Evolutionary conservation across 2,113 vertebrate species (phyloP).

Genomic region (Oplegnathus fasciatus): DNA sequence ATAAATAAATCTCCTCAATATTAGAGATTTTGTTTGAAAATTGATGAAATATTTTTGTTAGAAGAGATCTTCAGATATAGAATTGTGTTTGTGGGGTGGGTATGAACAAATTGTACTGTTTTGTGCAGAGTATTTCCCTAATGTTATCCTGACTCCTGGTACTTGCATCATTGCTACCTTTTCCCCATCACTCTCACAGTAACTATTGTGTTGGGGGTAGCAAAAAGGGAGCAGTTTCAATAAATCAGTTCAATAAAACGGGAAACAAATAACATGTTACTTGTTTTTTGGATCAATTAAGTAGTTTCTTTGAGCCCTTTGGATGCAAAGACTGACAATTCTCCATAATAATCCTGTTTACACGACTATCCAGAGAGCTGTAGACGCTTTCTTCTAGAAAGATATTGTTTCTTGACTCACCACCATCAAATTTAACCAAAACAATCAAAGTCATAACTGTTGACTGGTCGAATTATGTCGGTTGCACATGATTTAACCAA

Average conservation of each 20-base stretch:
- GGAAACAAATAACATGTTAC: not conserved
- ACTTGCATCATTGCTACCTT: not conserved
- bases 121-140: not conserved
- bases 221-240: not conserved
- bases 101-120: not conserved
- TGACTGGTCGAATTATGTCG: constrained; percentile 9
- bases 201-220: not conserved
- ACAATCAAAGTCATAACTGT: not conserved
- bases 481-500: constrained; percentile 19
- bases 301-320: not conserved
- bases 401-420: not conserved
- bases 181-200: not conserved
- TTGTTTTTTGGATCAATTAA: not conserved
- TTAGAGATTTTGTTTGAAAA: not conserved
- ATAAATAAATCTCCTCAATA: not conserved
- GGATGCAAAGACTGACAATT: not conserved
- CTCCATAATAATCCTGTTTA: not conserved
- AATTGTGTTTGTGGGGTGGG: not conserved
- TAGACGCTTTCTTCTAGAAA: not conserved
- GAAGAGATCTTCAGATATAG: not conserved
- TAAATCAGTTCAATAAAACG: not conserved
- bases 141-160: not conserved
- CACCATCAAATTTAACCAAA: not conserved
- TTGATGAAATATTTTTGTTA: no score
- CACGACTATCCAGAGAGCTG: not conserved